Evolutionary conservation across 2,113 vertebrate species (phyloP).

Genomic region (Gnathonemus longibarbis): DNA sequence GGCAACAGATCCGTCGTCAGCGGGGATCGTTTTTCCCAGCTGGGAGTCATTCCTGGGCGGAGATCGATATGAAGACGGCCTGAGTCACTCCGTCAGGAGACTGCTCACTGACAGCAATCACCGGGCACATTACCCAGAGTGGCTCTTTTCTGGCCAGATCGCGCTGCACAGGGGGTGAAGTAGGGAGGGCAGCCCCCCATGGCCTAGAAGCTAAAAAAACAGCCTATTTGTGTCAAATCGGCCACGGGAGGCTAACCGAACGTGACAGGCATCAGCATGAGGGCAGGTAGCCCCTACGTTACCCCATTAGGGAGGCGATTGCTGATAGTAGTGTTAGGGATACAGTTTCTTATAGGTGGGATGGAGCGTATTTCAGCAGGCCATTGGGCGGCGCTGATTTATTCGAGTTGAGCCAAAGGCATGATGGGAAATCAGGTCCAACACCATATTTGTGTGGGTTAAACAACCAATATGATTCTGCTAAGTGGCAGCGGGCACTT

Average conservation of each 20-base stretch:
- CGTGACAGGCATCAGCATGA: background rate
- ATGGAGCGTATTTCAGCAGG: background rate
- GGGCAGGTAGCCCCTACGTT: background rate
- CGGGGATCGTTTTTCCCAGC: background rate
- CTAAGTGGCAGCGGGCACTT: background rate
- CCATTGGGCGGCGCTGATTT: background rate
- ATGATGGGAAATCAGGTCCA: background rate
- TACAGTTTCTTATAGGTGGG: background rate
- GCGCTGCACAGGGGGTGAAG: background rate
- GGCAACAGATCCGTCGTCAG: background rate
- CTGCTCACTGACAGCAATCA: conserved; percentile 3
- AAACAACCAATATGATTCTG: background rate
- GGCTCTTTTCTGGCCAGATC: background rate
- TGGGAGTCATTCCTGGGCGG: background rate
- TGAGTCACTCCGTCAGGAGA: background rate
- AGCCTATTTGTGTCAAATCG: background rate
- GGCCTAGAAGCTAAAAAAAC: background rate
- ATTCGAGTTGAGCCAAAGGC: background rate
- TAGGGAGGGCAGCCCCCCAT: background rate
- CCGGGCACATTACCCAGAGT: background rate
- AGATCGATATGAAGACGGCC: background rate
- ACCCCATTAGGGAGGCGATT: background rate
- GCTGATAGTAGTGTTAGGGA: background rate
- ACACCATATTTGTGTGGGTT: background rate
- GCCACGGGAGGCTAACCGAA: background rate